Evolutionary conservation across 2,888 invertebrate species (phyloP), one percentile per base, ranked within the genome.

Genomic region (Blera fallax): DNA sequence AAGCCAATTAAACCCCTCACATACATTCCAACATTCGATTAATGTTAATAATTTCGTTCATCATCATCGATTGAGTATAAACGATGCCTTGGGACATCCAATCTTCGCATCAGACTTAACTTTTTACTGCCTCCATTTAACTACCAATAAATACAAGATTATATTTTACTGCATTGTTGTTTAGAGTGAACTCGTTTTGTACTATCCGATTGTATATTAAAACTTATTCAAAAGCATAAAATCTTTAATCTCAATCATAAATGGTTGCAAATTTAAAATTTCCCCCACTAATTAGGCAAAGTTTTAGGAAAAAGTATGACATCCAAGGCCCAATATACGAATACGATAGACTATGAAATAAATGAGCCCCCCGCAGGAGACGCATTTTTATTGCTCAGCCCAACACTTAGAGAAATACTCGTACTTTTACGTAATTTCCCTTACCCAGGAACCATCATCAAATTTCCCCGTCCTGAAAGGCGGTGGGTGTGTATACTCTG

Each of bases 121-220:
- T 7, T 27, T 74, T 74, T 24, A 76, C 56, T 27, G 16, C 45
- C 16, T 24, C 5, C 24, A 67, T 48, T 65, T 67, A 58, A 67
- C 40, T 40, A 21, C 48, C 56, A 76, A 76, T 76, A 76, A 76
- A 65, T 76, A 58, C 27, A 48, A 58, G 65, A 50, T 76, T 37
- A 65, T 56, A 76, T 50, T 76, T 67, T 37, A 58, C 67, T 54
- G 65, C 76, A 76, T 27, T 34, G 43, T 18, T 72, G 24, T 24
- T n/a, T 34, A n/a, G 24, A 48, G 32, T 14, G 50, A 21, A 29
- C 16, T 24, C 10, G 16, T 10, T 1, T 5, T 1, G 4, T 14
- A 4, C 21, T 37, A 58, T 58, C 27, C 2, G 6, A 29, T 11
- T 60, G 50, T 60, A 50, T 37, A 50, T 50, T 50, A 72, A 72